Base-by-base conservation (phyloP, 2,888 invertebrate genomes). In the Quadriops clusia region DNA sequence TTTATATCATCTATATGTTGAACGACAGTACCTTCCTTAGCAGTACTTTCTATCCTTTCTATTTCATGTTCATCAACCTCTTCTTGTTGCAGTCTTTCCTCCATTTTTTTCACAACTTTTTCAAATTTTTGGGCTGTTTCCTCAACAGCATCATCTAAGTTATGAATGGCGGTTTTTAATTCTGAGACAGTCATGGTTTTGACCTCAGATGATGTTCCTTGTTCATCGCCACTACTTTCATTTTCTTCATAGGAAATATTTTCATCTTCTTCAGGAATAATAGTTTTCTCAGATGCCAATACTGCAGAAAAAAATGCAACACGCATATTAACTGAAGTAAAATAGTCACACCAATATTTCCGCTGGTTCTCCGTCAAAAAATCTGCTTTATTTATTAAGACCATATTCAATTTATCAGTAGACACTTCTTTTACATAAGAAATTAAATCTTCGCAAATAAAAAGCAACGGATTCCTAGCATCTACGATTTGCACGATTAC, bases 301-400 rank as follows among this genome's bases (percentile, higher is more conserved):
- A 75, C 67, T 1, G 95, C 95, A 1, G 93, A 97, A 66, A 89
- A 98, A 61, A 98, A 98, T 5, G 83, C 83, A 14, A 85, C 77
- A 23, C 67, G 68, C 2, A 90, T 67, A 32, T 74, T 61, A 12
- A 74, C 62, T 34, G 69, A 61, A 30, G 72, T 68, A 53, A 94
- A 95, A 63, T 90, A 90, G 30, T 79, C 67, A 0, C 83, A 79
- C 95, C 95, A 97, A 30, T 63, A 60, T 45, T 75, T 62, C 39
- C 95, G 70, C 57, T 95, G 94, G 41, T 72, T 61, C 23, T 73
- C 69, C 0, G 76, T 86, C 9, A 95, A 69, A 50, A 87, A 78
- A 59, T 99, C 98, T 0, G 97, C 86, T 58, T 99, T 99, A 61
- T 99, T 99, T 13, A 97, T 64, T 16, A 99, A 65, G 17, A 99